Percentiles rank a stretch among this genome's conserved stretches.
phyloP scores from a whole-genome alignment of 1,140 invertebrate genomes.

The Rhagoletis pomonella region DNA sequence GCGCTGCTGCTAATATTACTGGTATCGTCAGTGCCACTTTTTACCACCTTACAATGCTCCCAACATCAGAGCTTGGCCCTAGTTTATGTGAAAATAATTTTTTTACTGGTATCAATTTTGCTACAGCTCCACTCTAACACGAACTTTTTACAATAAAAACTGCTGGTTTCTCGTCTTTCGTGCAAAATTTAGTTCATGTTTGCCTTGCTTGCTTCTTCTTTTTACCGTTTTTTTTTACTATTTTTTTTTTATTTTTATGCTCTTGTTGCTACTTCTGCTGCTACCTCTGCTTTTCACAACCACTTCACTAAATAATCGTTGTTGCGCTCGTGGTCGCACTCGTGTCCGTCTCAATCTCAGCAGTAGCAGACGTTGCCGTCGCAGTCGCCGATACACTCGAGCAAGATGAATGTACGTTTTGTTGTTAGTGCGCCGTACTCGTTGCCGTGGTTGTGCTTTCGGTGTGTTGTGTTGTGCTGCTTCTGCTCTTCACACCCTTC shows the following conservation, averaged over 20 bases:
- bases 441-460: slow-evolving; percentile 41
- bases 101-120: neutral
- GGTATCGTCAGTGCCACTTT: slow-evolving; percentile 22
- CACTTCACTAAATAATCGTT: slow-evolving; percentile 48
- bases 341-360: slow-evolving; percentile 15
- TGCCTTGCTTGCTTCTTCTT: slow-evolving; percentile 69
- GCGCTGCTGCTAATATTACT: slow-evolving; percentile 20
- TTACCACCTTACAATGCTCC: neutral
- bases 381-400: slow-evolving; percentile 42
- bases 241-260: slow-evolving; percentile 66
- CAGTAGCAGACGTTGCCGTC: slow-evolving; percentile 23
- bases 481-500: neutral
- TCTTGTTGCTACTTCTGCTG: slow-evolving; percentile 68
- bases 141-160: slow-evolving; percentile 40
- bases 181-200: slow-evolving; percentile 59
- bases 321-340: neutral
- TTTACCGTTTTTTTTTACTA: slow-evolving; percentile 74
- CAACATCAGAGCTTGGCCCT: neutral
- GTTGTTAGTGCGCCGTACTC: slow-evolving; percentile 16
- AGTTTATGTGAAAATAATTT: neutral
- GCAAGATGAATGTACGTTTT: neutral
- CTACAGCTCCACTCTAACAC: neutral
- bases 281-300: slow-evolving; percentile 66
- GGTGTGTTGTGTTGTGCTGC: slow-evolving; percentile 30
- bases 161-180: slow-evolving; percentile 52